phyloP scores from a whole-genome alignment of 2,797 vertebrate species.

The Thaleichthys pacificus region DNA sequence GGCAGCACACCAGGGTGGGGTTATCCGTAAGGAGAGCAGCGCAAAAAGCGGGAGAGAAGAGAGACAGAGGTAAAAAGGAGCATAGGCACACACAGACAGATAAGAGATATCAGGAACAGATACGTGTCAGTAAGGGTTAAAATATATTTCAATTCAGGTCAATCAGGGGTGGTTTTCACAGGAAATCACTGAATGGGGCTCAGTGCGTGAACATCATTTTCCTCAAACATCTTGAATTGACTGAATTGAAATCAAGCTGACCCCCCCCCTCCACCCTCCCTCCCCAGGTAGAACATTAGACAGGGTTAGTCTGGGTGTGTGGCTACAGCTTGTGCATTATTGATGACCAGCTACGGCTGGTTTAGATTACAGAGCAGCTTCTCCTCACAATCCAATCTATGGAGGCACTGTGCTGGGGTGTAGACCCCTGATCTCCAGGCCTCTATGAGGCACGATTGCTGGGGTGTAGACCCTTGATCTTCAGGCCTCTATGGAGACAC shows the following conservation, averaged over 20 bases:
- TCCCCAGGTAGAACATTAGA: neutral
- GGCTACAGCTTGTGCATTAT: conserved; percentile 40
- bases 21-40: conserved; percentile 88
- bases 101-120: neutral
- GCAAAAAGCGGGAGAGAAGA: conserved; percentile 81
- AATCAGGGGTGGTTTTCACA: neutral
- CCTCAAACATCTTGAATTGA: neutral
- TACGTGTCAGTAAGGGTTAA: neutral
- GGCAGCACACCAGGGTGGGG: conserved; percentile 73
- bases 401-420: too few relatives aligned
- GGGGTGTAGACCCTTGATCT: too few relatives aligned
- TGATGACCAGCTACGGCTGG: conserved; percentile 21
- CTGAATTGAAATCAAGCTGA: neutral
- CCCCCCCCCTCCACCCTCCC: too few relatives aligned
- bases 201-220: too few relatives aligned
- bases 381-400: neutral
- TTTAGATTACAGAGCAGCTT: neutral
- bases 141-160: neutral
- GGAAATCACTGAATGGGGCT: neutral
- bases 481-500: too few relatives aligned
- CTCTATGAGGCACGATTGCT: too few relatives aligned
- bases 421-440: too few relatives aligned
- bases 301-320: neutral
- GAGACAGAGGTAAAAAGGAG: conserved; percentile 77
- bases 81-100: conserved; percentile 56